A percentile compares a stretch with the other conserved stretches of the same genome.
Conservation (phyloP, 2,113 vertebrate genomes). For the Otocyon megalotis region DNA sequence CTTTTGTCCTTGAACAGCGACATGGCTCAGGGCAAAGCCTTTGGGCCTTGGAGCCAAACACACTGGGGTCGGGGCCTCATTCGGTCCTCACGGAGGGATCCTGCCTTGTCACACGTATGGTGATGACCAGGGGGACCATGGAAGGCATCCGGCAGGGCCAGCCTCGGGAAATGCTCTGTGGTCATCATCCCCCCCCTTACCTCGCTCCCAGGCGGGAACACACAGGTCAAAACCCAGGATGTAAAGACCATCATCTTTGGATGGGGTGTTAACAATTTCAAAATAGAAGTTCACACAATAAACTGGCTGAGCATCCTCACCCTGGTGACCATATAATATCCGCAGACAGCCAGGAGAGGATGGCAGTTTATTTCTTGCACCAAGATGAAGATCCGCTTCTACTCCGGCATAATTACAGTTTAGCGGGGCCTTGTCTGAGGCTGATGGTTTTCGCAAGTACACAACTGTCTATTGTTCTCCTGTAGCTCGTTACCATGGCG, state of each 20-base stretch:
- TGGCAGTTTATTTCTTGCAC: background rate
- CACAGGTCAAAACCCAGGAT: background rate
- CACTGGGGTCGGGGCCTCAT: background rate
- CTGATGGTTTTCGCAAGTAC: slow-evolving; percentile 74
- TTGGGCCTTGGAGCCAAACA: background rate
- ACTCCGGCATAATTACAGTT: slow-evolving; percentile 68
- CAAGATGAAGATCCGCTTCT: slow-evolving; percentile 52
- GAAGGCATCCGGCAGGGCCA: background rate
- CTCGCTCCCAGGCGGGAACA: background rate
- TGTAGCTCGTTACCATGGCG: slow-evolving; percentile 79
- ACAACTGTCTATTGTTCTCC: slow-evolving; percentile 83
- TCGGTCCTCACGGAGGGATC: background rate
- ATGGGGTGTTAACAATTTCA: background rate
- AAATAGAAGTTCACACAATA: background rate
- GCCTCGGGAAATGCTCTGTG: background rate
- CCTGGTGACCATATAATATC: background rate
- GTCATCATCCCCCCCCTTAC: background rate
- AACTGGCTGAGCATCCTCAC: background rate
- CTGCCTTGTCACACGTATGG: accelerated
- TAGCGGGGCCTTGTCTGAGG: slow-evolving; percentile 62
- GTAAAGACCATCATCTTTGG: background rate
- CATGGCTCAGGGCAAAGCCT: background rate
- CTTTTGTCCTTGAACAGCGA: background rate
- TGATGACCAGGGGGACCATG: accelerated
- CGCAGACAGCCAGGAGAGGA: background rate